These are phyloP conservation scores for Strongylocentrotus purpuratus DNA, from an alignment of 35 echinoderm and acorn worm species.

Conservation along the genomic window DNA sequence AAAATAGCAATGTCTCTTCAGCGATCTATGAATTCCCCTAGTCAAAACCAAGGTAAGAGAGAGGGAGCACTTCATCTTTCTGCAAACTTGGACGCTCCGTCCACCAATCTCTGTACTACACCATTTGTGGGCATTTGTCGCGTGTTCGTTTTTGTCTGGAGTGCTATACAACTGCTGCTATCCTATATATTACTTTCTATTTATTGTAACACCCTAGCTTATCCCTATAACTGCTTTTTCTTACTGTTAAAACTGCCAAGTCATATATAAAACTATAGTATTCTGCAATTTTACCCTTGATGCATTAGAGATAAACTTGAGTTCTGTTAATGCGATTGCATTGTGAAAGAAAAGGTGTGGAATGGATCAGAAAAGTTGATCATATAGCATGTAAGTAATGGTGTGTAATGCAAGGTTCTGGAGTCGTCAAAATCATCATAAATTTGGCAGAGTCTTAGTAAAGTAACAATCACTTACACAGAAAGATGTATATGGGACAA, in stretches of 20 bases:
- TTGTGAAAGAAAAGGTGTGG: too few relatives aligned
- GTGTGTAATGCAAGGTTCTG: too few relatives aligned
- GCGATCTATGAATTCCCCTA: constrained; percentile 18
- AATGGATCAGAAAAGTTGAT: too few relatives aligned
- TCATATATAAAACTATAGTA: background rate
- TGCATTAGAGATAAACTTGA: too few relatives aligned
- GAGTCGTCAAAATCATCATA: too few relatives aligned
- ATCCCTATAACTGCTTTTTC: constrained; percentile 1
- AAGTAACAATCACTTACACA: too few relatives aligned
- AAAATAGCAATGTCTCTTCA: constrained; percentile 49
- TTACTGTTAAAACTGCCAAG: background rate
- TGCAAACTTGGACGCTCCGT: background rate
- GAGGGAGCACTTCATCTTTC: background rate
- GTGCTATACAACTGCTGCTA: constrained; percentile 15
- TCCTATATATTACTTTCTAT: background rate
- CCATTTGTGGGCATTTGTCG: background rate
- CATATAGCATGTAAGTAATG: too few relatives aligned
- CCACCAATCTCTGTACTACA: background rate
- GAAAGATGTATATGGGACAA: too few relatives aligned
- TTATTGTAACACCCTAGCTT: background rate
- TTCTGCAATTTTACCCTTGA: background rate
- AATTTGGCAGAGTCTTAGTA: too few relatives aligned
- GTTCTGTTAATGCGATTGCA: too few relatives aligned
- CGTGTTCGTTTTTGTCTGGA: background rate
- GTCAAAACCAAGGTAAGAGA: constrained; percentile 35